Evolutionary conservation across 2,888 invertebrate genomes (phyloP).

Genomic region (Apeira syringaria): DNA sequence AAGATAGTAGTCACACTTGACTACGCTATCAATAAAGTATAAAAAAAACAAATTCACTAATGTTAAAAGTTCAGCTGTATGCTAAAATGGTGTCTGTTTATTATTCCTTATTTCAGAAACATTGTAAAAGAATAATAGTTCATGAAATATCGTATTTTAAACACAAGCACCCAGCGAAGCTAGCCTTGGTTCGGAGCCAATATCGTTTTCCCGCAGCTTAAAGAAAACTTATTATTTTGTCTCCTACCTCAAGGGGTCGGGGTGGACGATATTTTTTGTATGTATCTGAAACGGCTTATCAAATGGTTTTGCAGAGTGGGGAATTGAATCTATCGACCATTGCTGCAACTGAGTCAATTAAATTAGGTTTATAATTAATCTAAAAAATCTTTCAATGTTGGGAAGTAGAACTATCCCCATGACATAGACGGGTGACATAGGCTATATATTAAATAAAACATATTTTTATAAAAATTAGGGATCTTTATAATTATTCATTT

Average conservation of each 20-base stretch:
- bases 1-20: too few species aligned
- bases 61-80: too few species aligned
- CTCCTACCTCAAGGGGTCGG: conserved; percentile 27
- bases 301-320: conserved; percentile 26
- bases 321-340: conserved; percentile 23
- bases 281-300: conserved; percentile 27
- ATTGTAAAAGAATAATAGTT: conserved; percentile 15
- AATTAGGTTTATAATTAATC: too few species aligned
- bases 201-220: conserved; percentile 33
- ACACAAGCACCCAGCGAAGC: conserved; percentile 26
- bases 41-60: too few species aligned
- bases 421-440: too few species aligned
- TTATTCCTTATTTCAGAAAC: background rate
- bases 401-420: too few species aligned
- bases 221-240: conserved; percentile 37
- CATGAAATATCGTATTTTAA: conserved; percentile 26
- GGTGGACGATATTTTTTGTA: conserved; percentile 29
- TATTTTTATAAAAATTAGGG: too few species aligned
- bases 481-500: too few species aligned
- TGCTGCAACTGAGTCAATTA: conserved; percentile 17
- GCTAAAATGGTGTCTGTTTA: background rate
- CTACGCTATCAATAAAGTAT: too few species aligned
- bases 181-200: conserved; percentile 33
- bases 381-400: too few species aligned
- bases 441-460: too few species aligned